Base-by-base conservation (phyloP, 2,113 vertebrate species). In the Gymnogyps californianus region DNA sequence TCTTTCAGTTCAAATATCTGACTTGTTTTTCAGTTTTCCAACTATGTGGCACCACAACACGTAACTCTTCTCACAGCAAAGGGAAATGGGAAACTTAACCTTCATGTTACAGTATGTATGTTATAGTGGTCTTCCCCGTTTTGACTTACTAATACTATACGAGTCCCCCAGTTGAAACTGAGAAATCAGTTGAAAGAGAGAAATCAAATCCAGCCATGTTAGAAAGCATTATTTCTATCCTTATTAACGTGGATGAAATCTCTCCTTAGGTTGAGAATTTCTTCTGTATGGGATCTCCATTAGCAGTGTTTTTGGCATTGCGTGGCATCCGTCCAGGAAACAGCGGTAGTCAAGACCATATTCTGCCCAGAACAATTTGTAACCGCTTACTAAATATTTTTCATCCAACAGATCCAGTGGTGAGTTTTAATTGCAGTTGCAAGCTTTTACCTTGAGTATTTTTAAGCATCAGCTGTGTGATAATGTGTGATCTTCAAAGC, bases 371-470 rank as follows among this genome's bases (percentile, higher is more conserved):
- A 83, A 98, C 98, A 54, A 99, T 99, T 89, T 99, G 99, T 97
- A 98, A 98, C 88, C 98, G 99, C 51, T 98, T 99, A 54, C 98
- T 99, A 79, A 99, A 99, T 83, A 99, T 99, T 96, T 99, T 99
- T 96, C 99, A 99, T 81, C 99, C 99, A 24, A 99, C 99, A 79
- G 99, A 99, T 95, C 99, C 99, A 85, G 99, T 99, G 99, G 99
- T 99, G 95, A 99, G 99, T 98, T 77, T 93, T 59, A 54, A 28
- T 16, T 95, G n/a, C 55, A 85, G 21, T 32, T 91, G 57, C 51
- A 21, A n/a, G 80, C 46, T 93, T 88, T 91, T 66, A 13, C 46
- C 54, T 57, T 40, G 78, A 15, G 29, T 79, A 0, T 6, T 75
- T 72, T 85, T 29, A 36, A 93, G 62, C 46, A n/a, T 46, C 57